Evolutionary conservation across 2,888 invertebrate species (phyloP).

Genomic region (Diplolepis rosae): DNA sequence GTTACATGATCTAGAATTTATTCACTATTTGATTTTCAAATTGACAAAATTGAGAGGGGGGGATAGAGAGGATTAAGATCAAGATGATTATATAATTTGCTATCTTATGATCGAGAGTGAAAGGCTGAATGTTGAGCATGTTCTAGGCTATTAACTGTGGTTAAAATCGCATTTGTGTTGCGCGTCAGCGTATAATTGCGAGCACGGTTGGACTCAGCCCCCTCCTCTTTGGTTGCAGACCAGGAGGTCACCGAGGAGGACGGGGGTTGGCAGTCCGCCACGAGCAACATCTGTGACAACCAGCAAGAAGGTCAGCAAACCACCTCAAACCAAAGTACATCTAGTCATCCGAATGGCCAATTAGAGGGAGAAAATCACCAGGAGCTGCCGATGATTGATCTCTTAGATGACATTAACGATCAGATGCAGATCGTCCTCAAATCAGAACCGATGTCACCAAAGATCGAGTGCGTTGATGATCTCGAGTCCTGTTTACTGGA

Average conservation of each 20-base stretch:
- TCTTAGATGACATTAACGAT: conserved; percentile 67
- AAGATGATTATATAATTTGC: conserved; percentile 1
- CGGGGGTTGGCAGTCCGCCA: conserved; percentile 71
- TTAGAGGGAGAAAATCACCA: conserved; percentile 38
- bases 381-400: conserved; percentile 67
- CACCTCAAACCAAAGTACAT: conserved; percentile 53
- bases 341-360: conserved; percentile 52
- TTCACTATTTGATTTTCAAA: background rate
- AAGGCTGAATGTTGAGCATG: conserved; percentile 17
- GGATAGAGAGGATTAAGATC: conserved; percentile 16
- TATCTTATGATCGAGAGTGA: conserved; percentile 8
- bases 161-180: conserved; percentile 21
- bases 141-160: conserved; percentile 28
- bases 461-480: conserved; percentile 56
- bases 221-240: conserved; percentile 74
- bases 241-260: conserved; percentile 73
- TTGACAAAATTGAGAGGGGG: background rate
- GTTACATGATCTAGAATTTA: background rate
- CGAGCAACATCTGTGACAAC: conserved; percentile 57
- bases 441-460: conserved; percentile 67
- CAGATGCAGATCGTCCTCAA: conserved; percentile 66
- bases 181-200: conserved; percentile 39
- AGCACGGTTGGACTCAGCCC: conserved; percentile 70
- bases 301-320: conserved; percentile 57
- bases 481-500: conserved; percentile 61